A percentile compares a stretch with the other conserved stretches of the same genome.
These are phyloP conservation scores for Moxostoma hubbsi DNA, from an alignment of 2,797 vertebrate genomes.

Conservation along the genomic window DNA sequence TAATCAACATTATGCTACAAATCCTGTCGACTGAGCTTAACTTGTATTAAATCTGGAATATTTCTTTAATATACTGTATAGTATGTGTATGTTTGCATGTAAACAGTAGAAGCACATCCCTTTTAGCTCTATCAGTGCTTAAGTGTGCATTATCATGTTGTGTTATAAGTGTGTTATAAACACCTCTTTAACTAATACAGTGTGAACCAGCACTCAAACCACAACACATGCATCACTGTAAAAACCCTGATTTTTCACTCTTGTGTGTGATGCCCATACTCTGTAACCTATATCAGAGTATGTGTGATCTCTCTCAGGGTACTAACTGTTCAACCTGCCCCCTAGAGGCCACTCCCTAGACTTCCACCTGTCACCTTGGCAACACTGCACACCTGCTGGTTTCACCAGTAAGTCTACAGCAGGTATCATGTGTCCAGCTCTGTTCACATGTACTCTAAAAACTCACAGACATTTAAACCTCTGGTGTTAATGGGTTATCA, in stretches of 20 bases:
- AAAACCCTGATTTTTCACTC: constrained; percentile 20
- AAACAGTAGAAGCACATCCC: no score
- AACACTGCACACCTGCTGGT: constrained; percentile 21
- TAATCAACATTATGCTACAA: no score
- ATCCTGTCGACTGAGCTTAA: no score
- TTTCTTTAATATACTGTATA: no score
- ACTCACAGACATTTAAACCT: neutral
- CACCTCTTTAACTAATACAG: neutral
- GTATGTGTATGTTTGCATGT: no score
- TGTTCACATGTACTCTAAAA: constrained; percentile 12
- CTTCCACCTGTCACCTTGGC: constrained; percentile 20
- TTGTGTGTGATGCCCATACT: neutral
- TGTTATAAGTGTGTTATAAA: neutral
- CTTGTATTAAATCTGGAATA: no score
- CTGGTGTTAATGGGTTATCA: neutral
- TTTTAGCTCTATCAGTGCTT: no score
- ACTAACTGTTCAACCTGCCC: constrained; percentile 34
- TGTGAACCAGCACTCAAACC: constrained; percentile 1
- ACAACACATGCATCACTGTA: constrained; percentile 15
- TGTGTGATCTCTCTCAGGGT: constrained; percentile 1
- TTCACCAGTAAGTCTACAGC: constrained; percentile 1
- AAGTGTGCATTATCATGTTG: neutral
- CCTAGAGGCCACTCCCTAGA: constrained; percentile 26
- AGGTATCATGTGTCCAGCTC: constrained; percentile 5
- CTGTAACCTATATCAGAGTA: constrained; percentile 28